Conservation (phyloP, 2,888 invertebrate species). For the Cremastinae sp. region DNA sequence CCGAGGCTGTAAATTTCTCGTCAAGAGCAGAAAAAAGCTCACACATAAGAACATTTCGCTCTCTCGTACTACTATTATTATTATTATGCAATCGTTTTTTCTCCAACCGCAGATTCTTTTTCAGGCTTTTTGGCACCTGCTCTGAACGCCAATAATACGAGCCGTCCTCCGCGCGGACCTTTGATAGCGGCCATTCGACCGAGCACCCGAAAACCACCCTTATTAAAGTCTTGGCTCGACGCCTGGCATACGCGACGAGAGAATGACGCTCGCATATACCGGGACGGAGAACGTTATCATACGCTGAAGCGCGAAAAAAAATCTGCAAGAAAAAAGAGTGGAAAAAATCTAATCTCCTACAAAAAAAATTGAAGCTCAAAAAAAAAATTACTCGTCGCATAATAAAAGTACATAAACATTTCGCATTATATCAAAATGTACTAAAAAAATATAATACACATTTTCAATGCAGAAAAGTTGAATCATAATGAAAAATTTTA, state of each 20-base stretch:
- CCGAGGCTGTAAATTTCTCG: slow-evolving; percentile 38
- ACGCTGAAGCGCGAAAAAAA: not conserved
- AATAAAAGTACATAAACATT: too few relatives aligned
- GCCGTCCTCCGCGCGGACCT: slow-evolving; percentile 39
- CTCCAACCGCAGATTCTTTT: slow-evolving; percentile 58
- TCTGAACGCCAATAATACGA: slow-evolving; percentile 59
- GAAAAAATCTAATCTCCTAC: not conserved
- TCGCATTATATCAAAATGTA: too few relatives aligned
- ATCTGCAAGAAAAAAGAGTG: not conserved
- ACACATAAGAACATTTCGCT: slow-evolving; percentile 30
- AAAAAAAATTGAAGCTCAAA: slow-evolving; percentile 34
- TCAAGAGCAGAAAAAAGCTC: slow-evolving; percentile 9
- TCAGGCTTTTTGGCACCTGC: slow-evolving; percentile 66
- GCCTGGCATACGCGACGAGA: slow-evolving; percentile 55
- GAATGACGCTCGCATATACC: slow-evolving; percentile 5
- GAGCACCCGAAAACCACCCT: slow-evolving; percentile 64
- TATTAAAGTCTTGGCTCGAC: slow-evolving; percentile 70
- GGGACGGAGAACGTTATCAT: not conserved
- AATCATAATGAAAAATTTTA: too few relatives aligned
- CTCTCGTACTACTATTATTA: slow-evolving; percentile 5
- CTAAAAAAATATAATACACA: too few relatives aligned
- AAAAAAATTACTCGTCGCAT: slow-evolving; percentile 49
- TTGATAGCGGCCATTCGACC: slow-evolving; percentile 55
- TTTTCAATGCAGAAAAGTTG: too few relatives aligned
- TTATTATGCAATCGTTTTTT: not conserved